Conservation (phyloP, 2,888 invertebrate genomes). For the Cepaea hortensis region DNA sequence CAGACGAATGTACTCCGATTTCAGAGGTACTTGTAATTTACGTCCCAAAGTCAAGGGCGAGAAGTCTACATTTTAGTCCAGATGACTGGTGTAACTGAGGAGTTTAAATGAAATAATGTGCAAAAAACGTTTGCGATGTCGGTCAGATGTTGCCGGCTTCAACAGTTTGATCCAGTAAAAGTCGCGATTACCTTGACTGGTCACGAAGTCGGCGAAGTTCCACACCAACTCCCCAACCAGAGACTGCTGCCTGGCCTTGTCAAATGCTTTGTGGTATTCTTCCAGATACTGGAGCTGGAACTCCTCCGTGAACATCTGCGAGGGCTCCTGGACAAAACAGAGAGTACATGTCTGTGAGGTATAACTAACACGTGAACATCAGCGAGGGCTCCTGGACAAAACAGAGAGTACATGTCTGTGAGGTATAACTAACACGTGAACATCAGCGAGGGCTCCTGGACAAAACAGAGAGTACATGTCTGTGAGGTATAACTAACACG, state of each 20-base stretch:
- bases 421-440: constrained; percentile 82
- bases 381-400: no score
- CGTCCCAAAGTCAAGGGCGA: no score
- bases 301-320: constrained; percentile 94
- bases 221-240: constrained; percentile 98
- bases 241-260: constrained; percentile 83
- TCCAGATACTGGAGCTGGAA: constrained; percentile 90
- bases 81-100: no score
- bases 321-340: constrained; percentile 76
- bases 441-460: constrained; percentile 81
- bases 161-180: neutral
- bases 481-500: neutral
- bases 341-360: neutral
- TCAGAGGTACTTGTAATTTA: no score
- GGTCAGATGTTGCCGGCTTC: no score
- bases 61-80: no score
- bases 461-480: neutral
- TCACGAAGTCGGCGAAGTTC: constrained; percentile 99
- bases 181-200: constrained; percentile 82
- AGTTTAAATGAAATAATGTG: no score
- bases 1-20: no score
- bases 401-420: no score
- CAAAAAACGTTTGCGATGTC: no score
- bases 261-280: constrained; percentile 94
- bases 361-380: no score